Percentiles rank a stretch among this genome's conserved stretches.
Conservation (phyloP, 2,888 invertebrate genomes). For the Lysandra coridon region DNA sequence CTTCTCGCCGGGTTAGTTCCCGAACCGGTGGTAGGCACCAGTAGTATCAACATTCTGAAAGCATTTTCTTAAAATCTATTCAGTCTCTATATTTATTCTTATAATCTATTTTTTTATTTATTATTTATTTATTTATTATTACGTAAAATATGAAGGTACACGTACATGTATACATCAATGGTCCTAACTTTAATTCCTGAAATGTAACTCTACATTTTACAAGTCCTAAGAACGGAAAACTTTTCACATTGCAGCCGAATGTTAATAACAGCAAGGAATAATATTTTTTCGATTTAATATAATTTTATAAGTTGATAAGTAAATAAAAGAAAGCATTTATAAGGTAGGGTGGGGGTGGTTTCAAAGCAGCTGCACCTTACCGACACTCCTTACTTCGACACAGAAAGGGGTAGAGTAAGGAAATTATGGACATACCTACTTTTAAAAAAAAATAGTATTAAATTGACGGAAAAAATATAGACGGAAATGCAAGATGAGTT, state of each 20-base stretch:
- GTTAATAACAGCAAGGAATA: slow-evolving; percentile 11
- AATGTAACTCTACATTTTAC: neutral
- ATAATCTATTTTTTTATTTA: too few species aligned
- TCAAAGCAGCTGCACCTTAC: slow-evolving; percentile 31
- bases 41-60: too few species aligned
- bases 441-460: neutral
- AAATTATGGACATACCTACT: slow-evolving; percentile 49
- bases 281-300: slow-evolving; percentile 20
- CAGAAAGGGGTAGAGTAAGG: slow-evolving; percentile 54
- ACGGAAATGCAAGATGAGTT: too few species aligned
- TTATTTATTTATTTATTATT: too few species aligned
- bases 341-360: slow-evolving; percentile 22
- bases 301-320: slow-evolving; percentile 26
- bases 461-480: too few species aligned
- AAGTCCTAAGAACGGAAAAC: neutral
- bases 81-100: too few species aligned
- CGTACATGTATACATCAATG: too few species aligned
- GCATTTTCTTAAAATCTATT: too few species aligned
- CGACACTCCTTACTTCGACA: slow-evolving; percentile 24
- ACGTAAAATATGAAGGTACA: too few species aligned
- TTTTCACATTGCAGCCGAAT: neutral
- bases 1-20: too few species aligned
- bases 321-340: slow-evolving; percentile 26
- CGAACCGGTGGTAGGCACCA: too few species aligned
- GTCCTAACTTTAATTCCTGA: neutral